Evolutionary conservation across 2,797 vertebrate genomes (phyloP).

Genomic region (Anisognathus igniventris): DNA sequence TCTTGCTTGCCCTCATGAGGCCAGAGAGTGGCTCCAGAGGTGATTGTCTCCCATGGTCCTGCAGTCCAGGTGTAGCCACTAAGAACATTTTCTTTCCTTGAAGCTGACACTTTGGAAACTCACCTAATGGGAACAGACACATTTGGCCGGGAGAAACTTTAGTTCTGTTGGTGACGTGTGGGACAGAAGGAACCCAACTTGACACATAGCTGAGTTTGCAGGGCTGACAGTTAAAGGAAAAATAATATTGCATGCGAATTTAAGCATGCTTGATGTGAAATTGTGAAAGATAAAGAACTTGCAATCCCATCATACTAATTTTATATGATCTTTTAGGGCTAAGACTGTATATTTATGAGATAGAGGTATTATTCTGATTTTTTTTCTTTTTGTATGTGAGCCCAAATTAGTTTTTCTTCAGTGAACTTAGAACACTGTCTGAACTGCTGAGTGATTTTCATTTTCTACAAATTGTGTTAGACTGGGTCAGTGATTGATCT

Average conservation of each 20-base stretch:
- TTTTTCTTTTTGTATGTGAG: background rate
- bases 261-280: background rate
- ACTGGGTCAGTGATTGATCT: background rate
- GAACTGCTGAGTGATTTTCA: background rate
- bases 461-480: background rate
- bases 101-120: background rate
- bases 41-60: background rate
- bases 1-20: background rate
- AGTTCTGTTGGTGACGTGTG: background rate
- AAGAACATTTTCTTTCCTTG: background rate
- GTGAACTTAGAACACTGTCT: background rate
- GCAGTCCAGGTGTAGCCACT: background rate
- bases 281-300: background rate
- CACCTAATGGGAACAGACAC: background rate
- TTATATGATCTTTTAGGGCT: background rate
- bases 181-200: background rate
- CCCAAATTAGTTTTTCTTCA: background rate
- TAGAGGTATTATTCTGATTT: background rate
- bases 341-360: background rate
- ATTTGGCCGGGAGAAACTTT: background rate
- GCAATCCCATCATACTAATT: background rate
- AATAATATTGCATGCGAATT: background rate
- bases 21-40: background rate
- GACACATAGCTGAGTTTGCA: slow-evolving; percentile 8
- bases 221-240: background rate